Conservation (phyloP, 1,140 invertebrate species). For the Aplysia californica region DNA sequence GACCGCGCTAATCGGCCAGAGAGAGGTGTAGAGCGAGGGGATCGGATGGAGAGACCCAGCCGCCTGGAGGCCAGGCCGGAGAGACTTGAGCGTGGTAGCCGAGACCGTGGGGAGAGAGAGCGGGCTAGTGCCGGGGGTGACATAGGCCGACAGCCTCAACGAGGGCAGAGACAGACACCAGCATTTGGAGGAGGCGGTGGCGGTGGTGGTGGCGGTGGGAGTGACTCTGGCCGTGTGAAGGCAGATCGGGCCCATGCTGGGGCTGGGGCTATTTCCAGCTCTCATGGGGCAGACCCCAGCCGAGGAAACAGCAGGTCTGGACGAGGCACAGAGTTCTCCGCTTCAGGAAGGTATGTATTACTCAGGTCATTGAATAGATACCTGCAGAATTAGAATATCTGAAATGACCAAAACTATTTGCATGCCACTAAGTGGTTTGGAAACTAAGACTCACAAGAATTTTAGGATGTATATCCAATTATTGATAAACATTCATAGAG, state of each 20-base stretch:
- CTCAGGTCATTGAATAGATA: no score
- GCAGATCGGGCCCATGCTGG: no score
- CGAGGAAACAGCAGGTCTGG: not conserved
- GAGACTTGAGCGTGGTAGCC: not conserved
- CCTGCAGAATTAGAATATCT: no score
- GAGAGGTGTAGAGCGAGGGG: not conserved
- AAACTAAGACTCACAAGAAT: no score
- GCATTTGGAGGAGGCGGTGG: not conserved
- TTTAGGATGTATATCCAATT: no score
- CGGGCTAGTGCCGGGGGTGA: not conserved
- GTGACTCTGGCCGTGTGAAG: no score
- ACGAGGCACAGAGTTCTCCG: not conserved
- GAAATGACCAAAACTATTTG: no score
- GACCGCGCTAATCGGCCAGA: constrained; percentile 11
- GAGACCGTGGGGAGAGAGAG: not conserved
- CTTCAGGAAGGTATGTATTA: not conserved
- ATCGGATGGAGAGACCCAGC: not conserved
- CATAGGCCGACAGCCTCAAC: not conserved
- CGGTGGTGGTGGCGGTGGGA: not conserved
- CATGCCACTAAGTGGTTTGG: no score
- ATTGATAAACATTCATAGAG: no score
- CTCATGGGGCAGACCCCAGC: not conserved
- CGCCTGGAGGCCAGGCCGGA: not conserved
- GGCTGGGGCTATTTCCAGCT: no score
- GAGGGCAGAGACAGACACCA: not conserved